Conservation (phyloP, 37 sponge, comb jelly and placozoan genomes). For the Axinella damicornis region DNA sequence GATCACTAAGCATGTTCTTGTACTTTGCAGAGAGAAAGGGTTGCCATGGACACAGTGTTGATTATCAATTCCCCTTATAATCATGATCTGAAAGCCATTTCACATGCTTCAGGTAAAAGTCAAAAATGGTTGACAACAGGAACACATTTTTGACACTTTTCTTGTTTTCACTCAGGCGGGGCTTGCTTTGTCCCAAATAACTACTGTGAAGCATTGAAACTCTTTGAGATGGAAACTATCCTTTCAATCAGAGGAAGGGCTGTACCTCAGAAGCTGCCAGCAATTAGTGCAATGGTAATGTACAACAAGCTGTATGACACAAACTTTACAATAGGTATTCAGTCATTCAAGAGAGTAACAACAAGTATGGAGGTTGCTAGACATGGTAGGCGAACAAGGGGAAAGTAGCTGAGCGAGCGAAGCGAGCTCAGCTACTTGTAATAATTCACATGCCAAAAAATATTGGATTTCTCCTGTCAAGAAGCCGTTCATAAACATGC, state of each 20-base stretch:
- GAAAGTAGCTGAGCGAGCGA: too few relatives aligned
- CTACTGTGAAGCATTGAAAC: not conserved
- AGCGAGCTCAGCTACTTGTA: too few relatives aligned
- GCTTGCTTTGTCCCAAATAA: not conserved
- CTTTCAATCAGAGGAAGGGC: constrained; percentile 7
- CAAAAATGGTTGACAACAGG: not conserved
- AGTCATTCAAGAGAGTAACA: too few relatives aligned
- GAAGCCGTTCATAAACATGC: too few relatives aligned
- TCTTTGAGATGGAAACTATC: constrained; percentile 33
- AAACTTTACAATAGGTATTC: too few relatives aligned
- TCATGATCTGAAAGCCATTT: constrained; percentile 1
- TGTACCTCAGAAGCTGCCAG: not conserved
- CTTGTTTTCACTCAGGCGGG: not conserved
- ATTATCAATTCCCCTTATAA: not conserved
- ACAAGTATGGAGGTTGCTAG: too few relatives aligned
- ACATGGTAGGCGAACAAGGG: too few relatives aligned
- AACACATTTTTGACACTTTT: too few relatives aligned
- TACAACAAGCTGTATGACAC: too few relatives aligned
- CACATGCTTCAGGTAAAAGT: constrained; percentile 26
- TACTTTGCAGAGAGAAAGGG: not conserved
- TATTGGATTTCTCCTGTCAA: too few relatives aligned
- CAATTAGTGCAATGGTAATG: not conserved
- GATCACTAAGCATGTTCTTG: not conserved
- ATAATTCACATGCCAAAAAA: too few relatives aligned
- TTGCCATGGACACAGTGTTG: constrained; percentile 24